Base-by-base conservation (phyloP, 2,797 vertebrate genomes). In the Amblyopsis hoosieri region DNA sequence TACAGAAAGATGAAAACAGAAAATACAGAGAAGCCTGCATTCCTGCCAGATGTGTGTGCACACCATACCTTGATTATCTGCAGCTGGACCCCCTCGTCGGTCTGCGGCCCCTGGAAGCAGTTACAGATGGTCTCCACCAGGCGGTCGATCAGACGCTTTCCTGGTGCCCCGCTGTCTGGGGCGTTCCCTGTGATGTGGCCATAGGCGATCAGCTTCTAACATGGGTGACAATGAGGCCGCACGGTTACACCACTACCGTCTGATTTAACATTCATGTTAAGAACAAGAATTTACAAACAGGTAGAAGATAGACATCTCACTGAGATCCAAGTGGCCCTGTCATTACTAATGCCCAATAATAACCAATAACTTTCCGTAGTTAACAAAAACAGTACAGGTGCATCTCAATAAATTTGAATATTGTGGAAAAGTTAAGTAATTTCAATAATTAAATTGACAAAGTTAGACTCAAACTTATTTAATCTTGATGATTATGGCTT, bases 121-220 rank as follows among this genome's bases (percentile, higher is more conserved):
- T 91, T 96, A 84, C 97, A 99, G 82, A 99, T 91, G 12, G 96
- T 98, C 81, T 98, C 96, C 73, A 98, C 92, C 67, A 99, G 93
- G 19, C 97, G 91, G 85, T 99, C 97, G 4, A 99, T 99, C 56
- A 99, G 89, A 1, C 97, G 87, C 62, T 96, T 98, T 0, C 97
- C 97, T 0, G 96, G 94, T 13, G 93, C 93, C 1, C 91, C 91
- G 0, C 94, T 94, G 85, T 98, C 97, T 0, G 95, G 97, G n/a
- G 97, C 97, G 0, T 98, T 98, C 57, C 97, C 97, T 0, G 97
- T 99, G 89, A 99, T 99, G 77, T 99, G 97, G 52, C 97, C 97
- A 31, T 99, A 99, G 0, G 97, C 97, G 13, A 99, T 96, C 67
- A 99, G 94, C 90, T 99, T 99, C 97, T 99, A 77, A 13, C 1